phyloP scores from a whole-genome alignment of 2,888 invertebrate species.

The Sesia apiformis region DNA sequence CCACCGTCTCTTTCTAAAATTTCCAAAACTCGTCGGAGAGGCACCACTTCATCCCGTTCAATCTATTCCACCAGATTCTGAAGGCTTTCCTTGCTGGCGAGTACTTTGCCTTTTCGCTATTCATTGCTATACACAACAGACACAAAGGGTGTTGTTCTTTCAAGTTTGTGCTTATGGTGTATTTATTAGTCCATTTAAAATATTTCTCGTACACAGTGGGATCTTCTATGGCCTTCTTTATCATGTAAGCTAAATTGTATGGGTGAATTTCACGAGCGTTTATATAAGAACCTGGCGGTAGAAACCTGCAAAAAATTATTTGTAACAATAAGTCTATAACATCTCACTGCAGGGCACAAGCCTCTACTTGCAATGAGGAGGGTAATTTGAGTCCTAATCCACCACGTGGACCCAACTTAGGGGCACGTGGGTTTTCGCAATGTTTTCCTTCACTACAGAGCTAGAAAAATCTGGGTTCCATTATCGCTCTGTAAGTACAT shows the following conservation, averaged over 20 bases:
- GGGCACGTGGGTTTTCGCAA: background rate
- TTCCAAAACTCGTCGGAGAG: conserved; percentile 24
- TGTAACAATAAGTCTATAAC: background rate
- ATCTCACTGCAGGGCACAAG: too few relatives aligned
- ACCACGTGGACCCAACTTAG: too few relatives aligned
- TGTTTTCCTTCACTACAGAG: background rate
- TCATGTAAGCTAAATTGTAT: conserved; percentile 32
- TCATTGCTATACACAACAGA: conserved; percentile 29
- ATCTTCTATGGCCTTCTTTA: conserved; percentile 23
- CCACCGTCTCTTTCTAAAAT: conserved; percentile 24
- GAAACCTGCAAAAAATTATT: conserved; percentile 25
- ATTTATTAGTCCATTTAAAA: conserved; percentile 45
- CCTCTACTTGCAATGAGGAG: too few relatives aligned
- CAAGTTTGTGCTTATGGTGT: conserved; percentile 19
- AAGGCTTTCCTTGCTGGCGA: conserved; percentile 24
- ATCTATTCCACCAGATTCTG: conserved; percentile 41
- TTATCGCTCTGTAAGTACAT: background rate
- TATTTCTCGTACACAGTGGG: conserved; percentile 24
- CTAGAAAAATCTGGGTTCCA: background rate
- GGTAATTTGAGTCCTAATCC: too few relatives aligned
- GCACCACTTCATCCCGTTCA: conserved; percentile 34
- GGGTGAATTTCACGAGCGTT: conserved; percentile 36
- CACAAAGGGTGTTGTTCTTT: conserved; percentile 29
- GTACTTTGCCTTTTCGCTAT: conserved; percentile 11
- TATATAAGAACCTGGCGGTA: conserved; percentile 42